Percentiles rank a stretch among this genome's conserved stretches.
Evolutionary conservation across 2,113 vertebrate genomes (phyloP).

Genomic region (Bungarus multicinctus): DNA sequence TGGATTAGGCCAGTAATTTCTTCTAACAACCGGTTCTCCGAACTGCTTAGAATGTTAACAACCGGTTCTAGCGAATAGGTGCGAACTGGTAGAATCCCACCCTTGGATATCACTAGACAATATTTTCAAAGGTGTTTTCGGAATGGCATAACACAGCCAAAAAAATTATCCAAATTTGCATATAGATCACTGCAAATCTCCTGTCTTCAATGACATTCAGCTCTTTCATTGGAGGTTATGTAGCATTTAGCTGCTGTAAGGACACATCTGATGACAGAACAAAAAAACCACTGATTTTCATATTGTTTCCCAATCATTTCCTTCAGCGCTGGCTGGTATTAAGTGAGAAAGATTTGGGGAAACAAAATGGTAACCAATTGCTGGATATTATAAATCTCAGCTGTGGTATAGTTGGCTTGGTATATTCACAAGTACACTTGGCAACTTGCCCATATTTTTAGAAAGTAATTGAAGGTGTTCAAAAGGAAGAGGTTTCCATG

Average conservation of each 20-base stretch:
- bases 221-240: neutral
- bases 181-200: neutral
- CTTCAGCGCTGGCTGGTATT: neutral
- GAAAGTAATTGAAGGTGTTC: conserved; percentile 45
- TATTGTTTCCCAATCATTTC: neutral
- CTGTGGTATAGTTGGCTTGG: fast-evolving
- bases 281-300: neutral
- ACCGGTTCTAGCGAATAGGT: too few species aligned
- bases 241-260: neutral
- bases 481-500: conserved; percentile 33
- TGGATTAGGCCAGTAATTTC: too few species aligned
- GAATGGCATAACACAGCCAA: neutral
- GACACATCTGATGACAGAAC: neutral
- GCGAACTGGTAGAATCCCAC: too few species aligned
- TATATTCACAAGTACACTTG: neutral
- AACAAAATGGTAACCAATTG: neutral
- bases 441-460: conserved; percentile 41
- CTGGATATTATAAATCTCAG: neutral
- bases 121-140: neutral
- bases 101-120: neutral
- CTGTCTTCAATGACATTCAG: neutral
- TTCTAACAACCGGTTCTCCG: too few species aligned
- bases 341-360: neutral
- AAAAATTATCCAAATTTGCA: neutral
- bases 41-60: too few species aligned